These are phyloP conservation scores for Masnerella sp. DNA, from an alignment of 2,888 invertebrate genomes.

Conservation along the genomic window DNA sequence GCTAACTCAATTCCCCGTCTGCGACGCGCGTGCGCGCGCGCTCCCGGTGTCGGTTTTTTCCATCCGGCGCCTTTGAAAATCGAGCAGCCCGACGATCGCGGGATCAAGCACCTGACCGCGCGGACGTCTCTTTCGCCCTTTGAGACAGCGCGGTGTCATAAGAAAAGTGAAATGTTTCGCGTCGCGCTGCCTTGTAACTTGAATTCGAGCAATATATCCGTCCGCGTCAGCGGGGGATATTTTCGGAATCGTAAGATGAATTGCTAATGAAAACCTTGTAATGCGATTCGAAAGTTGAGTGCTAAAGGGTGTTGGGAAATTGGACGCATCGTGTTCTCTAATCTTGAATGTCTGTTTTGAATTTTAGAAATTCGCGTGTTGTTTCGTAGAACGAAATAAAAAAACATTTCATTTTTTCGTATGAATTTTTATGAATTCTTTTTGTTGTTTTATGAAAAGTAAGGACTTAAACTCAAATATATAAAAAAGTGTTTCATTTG, in stretches of 20 bases:
- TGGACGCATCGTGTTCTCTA: too few relatives aligned
- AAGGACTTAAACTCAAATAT: too few relatives aligned
- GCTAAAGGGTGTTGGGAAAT: not conserved
- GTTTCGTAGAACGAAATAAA: too few relatives aligned
- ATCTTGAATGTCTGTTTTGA: too few relatives aligned
- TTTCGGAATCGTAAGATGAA: slow-evolving; percentile 21
- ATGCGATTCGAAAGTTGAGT: not conserved
- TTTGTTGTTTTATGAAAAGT: too few relatives aligned
- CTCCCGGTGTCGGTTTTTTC: slow-evolving; percentile 35
- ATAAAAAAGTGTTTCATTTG: too few relatives aligned
- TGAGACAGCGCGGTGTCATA: slow-evolving; percentile 55
- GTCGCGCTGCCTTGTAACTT: slow-evolving; percentile 37
- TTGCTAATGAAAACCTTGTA: not conserved
- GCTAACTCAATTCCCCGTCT: slow-evolving; percentile 64
- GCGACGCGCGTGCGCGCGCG: slow-evolving; percentile 30
- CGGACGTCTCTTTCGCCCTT: slow-evolving; percentile 49
- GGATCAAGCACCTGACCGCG: slow-evolving; percentile 57
- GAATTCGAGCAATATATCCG: slow-evolving; percentile 44
- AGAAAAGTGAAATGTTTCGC: slow-evolving; percentile 55
- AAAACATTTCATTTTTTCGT: too few relatives aligned
- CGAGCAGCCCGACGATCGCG: slow-evolving; percentile 44
- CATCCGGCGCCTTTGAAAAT: slow-evolving; percentile 53
- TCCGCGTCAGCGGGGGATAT: slow-evolving; percentile 40
- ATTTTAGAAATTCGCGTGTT: too few relatives aligned
- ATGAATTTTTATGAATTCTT: too few relatives aligned